Evolutionary conservation across 2,797 vertebrate species (phyloP).

Genomic region (Sarcoramphus papa): DNA sequence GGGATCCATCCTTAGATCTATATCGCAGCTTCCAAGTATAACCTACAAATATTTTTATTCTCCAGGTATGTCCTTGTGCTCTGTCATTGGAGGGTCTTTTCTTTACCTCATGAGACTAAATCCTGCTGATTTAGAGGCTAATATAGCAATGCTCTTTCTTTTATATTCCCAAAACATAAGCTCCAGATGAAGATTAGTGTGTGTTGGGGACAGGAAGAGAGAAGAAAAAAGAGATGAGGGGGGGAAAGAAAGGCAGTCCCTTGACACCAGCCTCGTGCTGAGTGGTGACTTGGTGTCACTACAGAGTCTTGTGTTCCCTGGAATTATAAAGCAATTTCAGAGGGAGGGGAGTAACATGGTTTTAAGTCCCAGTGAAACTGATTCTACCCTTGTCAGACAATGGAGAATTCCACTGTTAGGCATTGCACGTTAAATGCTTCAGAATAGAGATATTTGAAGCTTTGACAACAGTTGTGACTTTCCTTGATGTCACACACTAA

Average conservation of each 20-base stretch:
- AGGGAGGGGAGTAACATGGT: neutral
- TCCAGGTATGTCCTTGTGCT: rapidly evolving
- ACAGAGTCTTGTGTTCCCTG: neutral
- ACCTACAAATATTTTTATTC: neutral
- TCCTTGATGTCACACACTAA: neutral
- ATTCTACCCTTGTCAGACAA: neutral
- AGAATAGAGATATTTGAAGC: neutral
- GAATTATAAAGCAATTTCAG: neutral
- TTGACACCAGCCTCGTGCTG: neutral
- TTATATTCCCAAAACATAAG: neutral
- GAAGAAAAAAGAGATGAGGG: neutral
- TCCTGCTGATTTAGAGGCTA: neutral
- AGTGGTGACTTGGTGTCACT: neutral
- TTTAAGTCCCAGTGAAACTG: neutral
- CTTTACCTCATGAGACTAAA: neutral
- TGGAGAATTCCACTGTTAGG: neutral
- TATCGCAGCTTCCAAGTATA: neutral
- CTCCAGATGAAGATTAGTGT: neutral
- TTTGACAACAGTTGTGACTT: neutral
- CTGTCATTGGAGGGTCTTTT: neutral
- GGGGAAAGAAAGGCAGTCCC: neutral
- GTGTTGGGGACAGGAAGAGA: neutral
- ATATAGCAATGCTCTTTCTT: neutral
- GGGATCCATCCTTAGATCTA: neutral
- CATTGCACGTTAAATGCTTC: neutral